Evolutionary conservation across 2,113 vertebrate genomes (phyloP), one percentile per base, ranked within the genome.

Genomic region (Neogobius melanostomus): DNA sequence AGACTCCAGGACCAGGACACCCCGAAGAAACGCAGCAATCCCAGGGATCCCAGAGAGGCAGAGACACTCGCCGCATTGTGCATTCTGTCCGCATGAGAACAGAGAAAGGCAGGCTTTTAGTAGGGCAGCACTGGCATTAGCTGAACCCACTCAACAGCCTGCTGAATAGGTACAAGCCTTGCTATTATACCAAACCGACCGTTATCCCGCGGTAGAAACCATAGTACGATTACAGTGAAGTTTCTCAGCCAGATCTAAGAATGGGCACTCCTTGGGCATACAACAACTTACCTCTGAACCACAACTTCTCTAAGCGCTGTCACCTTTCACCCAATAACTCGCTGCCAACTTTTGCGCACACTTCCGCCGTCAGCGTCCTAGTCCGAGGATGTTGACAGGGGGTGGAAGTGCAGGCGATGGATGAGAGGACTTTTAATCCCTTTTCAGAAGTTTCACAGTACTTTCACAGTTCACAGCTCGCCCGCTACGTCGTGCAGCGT

Each of bases 1-100:
- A 95, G 16, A 70, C 93, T 95, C 96, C 95, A 98, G 72, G 91
- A 77, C 96, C 96, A 98, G 66, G 95, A 93, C 61, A 95, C 84
- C 16, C 94, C 95, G 8, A 95, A 84, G 65, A 96, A 82, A 28
- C 94, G 92, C 63, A 93, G 74, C 79, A 94, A 82, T 79, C 92
- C 91, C 84, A 93, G 11, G n/a, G 92, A 93, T 17, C 92, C 92
- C 77, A 93, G 79, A 84, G 92, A 92, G 71, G 87, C 82, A 66
- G 91, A 92, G 49, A 89, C 88, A 85, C 89, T 89, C 3, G 87
- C 89, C 61, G 77, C 91, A 91, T 90, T 90, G 85, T 81, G 92
- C 93, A 94, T 94, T 88, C 92, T 71, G 76, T 75, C 77, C 75
- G 74, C 68, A 51, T 71, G 74, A 11, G 75, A 74, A 66, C 49